Percentiles rank a stretch among this genome's conserved stretches.
These are phyloP conservation scores for Simalia tracyae DNA, from an alignment of 2,797 vertebrate species.

Conservation along the genomic window DNA sequence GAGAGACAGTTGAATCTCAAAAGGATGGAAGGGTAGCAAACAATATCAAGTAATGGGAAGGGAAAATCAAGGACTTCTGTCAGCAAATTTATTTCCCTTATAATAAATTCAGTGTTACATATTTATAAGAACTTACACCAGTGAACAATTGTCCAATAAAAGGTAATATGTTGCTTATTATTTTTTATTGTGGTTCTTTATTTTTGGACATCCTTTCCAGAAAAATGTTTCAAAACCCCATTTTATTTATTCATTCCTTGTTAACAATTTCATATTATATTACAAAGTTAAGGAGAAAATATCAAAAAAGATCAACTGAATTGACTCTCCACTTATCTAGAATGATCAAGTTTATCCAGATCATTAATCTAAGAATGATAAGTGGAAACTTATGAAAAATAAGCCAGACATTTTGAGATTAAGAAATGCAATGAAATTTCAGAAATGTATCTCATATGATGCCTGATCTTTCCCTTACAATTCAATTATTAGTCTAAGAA, in stretches of 20 bases:
- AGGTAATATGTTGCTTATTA: background rate
- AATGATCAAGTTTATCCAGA: background rate
- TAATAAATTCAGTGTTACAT: background rate
- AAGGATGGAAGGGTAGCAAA: background rate
- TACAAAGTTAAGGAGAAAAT: background rate
- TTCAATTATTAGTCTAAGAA: slow-evolving; percentile 7
- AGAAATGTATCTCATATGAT: background rate
- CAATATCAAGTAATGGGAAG: background rate
- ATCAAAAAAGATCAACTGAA: background rate
- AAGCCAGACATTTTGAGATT: background rate
- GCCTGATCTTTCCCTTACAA: slow-evolving; percentile 19
- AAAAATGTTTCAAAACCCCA: background rate
- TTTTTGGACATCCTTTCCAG: background rate
- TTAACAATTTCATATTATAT: background rate
- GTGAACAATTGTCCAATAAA: background rate
- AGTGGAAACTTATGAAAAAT: background rate
- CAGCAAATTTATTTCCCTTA: background rate
- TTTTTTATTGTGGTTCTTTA: background rate
- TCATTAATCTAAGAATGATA: background rate
- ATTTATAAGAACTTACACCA: background rate
- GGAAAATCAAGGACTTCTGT: background rate
- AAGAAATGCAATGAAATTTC: background rate
- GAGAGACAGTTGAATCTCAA: background rate
- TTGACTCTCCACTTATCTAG: background rate
- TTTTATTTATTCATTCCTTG: background rate